phyloP scores from a whole-genome alignment of 2,888 invertebrate species.

The Ochropleura plecta region DNA sequence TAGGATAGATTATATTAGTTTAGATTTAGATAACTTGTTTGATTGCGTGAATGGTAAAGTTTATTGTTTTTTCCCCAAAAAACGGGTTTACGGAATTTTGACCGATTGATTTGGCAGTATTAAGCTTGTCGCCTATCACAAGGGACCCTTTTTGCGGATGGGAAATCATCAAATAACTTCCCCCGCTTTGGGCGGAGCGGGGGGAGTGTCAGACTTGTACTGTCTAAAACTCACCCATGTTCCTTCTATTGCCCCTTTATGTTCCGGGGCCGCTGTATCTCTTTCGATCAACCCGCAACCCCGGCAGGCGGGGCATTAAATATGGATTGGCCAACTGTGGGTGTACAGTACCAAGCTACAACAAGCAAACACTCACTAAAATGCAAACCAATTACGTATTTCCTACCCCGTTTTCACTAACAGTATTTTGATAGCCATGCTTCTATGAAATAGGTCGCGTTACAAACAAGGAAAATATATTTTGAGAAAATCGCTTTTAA shows the following conservation, averaged over 20 bases:
- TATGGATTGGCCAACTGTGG: not conserved
- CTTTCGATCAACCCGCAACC: no score
- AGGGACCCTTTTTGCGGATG: no score
- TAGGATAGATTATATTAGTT: no score
- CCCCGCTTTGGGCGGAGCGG: no score
- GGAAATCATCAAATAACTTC: no score
- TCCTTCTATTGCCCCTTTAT: no score
- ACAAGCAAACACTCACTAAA: not conserved
- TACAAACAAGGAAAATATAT: not conserved
- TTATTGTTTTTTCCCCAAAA: no score
- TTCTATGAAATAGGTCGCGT: not conserved
- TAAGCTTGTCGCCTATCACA: not conserved
- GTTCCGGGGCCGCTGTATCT: no score
- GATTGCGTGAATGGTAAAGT: not conserved
- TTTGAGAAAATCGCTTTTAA: not conserved
- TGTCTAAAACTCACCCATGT: no score
- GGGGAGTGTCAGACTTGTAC: no score
- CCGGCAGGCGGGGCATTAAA: no score
- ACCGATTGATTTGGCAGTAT: not conserved
- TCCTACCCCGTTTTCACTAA: not conserved
- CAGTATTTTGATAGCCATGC: not conserved
- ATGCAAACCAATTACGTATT: not conserved
- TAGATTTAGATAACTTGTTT: no score
- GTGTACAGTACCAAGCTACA: not conserved
- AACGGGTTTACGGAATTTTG: not conserved